Evolutionary conservation across 2,888 invertebrate species (phyloP).

Genomic region (Pterostichus madidus): DNA sequence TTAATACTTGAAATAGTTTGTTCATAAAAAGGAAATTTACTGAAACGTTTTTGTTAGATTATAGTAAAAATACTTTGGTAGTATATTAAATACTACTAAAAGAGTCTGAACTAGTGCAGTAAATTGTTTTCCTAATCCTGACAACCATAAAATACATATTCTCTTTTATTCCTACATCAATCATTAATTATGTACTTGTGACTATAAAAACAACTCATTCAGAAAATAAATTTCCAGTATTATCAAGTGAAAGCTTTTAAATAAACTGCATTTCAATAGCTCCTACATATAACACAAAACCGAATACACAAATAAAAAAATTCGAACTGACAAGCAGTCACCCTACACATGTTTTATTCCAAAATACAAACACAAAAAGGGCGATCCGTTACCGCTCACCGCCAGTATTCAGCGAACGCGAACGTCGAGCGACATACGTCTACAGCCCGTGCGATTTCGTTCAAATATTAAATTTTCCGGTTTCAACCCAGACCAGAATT

Average conservation of each 20-base stretch:
- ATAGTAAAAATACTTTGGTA: too few species aligned
- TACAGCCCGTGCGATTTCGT: too few species aligned
- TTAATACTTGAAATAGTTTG: too few species aligned
- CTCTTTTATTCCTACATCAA: background rate
- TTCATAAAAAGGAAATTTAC: too few species aligned
- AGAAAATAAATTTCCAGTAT: background rate
- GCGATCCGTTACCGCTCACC: conserved; percentile 11
- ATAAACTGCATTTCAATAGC: conserved; percentile 21
- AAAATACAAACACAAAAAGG: conserved; percentile 29
- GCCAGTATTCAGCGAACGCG: background rate
- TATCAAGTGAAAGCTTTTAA: conserved; percentile 10
- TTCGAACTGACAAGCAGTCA: conserved; percentile 18
- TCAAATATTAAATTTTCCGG: too few species aligned
- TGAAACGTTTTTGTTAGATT: too few species aligned
- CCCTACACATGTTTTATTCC: conserved; percentile 26
- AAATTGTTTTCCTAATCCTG: too few species aligned
- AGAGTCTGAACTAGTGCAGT: too few species aligned
- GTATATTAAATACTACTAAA: too few species aligned
- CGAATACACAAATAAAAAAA: conserved; percentile 13
- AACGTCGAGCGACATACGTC: background rate
- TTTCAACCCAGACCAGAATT: too few species aligned
- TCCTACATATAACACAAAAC: background rate
- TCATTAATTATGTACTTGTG: background rate
- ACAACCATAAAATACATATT: too few species aligned
- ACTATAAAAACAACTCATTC: background rate